These are phyloP conservation scores for Lacanobia oleracea DNA, from an alignment of 2,888 invertebrate species.

Conservation along the genomic window DNA sequence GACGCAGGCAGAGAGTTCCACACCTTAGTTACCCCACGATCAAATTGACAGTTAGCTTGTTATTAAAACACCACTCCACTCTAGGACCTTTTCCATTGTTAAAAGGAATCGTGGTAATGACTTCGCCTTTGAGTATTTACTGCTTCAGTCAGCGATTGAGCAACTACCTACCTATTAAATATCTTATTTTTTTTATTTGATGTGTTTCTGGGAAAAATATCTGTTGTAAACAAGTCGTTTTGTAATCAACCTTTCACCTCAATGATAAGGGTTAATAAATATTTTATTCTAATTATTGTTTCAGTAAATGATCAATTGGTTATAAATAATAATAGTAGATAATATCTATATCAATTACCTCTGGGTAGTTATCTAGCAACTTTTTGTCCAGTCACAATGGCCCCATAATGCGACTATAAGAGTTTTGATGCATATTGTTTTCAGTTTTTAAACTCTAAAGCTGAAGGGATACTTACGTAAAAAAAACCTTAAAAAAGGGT, in stretches of 20 bases:
- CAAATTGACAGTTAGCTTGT: background rate
- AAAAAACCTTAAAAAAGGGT: too few relatives aligned
- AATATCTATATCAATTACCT: too few relatives aligned
- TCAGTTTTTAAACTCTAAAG: background rate
- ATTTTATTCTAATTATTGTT: background rate
- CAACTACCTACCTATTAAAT: background rate
- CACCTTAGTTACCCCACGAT: background rate
- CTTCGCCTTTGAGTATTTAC: background rate
- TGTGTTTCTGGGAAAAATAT: conserved; percentile 6
- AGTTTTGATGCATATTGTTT: too few relatives aligned
- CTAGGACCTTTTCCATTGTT: too few relatives aligned
- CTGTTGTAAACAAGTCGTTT: conserved; percentile 22
- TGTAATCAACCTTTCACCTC: conserved; percentile 37
- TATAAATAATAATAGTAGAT: background rate
- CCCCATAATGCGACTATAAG: background rate
- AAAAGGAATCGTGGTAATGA: background rate
- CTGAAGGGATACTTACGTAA: background rate
- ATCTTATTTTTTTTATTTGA: background rate
- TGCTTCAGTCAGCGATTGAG: background rate
- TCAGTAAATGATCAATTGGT: background rate
- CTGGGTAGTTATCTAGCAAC: too few relatives aligned
- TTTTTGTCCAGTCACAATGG: too few relatives aligned
- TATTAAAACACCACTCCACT: too few relatives aligned
- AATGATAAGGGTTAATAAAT: conserved; percentile 16
- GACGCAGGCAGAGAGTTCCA: too few relatives aligned